These are phyloP conservation scores for Argyrosomus regius DNA, from an alignment of 2,797 vertebrate species.

Conservation along the genomic window DNA sequence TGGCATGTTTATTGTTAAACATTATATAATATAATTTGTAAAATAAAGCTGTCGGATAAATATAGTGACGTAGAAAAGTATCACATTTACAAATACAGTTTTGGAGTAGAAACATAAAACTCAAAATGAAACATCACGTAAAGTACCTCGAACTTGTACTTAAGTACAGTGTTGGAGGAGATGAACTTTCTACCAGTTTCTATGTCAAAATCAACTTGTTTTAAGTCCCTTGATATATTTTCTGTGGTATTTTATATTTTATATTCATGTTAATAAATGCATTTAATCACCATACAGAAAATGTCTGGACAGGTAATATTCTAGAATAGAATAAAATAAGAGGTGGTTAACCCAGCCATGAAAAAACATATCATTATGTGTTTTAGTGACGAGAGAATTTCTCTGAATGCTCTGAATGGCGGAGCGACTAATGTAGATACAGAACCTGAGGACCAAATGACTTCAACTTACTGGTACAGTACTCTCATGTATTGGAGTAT, in stretches of 20 bases:
- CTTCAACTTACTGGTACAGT: neutral
- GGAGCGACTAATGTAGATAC: neutral
- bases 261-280: neutral
- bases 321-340: neutral
- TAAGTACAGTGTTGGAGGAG: neutral
- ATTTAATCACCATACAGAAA: conserved; percentile 1
- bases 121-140: neutral
- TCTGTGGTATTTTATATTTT: neutral
- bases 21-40: neutral
- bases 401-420: neutral
- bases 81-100: neutral
- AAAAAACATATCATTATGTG: neutral
- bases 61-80: neutral
- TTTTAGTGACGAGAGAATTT: neutral
- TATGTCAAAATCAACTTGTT: neutral
- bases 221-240: neutral
- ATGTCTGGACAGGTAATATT: neutral
- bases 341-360: neutral
- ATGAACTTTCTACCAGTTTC: neutral
- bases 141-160: neutral
- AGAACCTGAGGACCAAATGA: neutral
- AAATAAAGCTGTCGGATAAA: neutral
- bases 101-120: neutral
- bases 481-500: neutral
- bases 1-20: neutral